A percentile compares a stretch with the other conserved stretches of the same genome.
These are phyloP conservation scores for Anthopleura xanthogrammica DNA, from an alignment of 92 coral and sea anemone genomes.

Conservation along the genomic window DNA sequence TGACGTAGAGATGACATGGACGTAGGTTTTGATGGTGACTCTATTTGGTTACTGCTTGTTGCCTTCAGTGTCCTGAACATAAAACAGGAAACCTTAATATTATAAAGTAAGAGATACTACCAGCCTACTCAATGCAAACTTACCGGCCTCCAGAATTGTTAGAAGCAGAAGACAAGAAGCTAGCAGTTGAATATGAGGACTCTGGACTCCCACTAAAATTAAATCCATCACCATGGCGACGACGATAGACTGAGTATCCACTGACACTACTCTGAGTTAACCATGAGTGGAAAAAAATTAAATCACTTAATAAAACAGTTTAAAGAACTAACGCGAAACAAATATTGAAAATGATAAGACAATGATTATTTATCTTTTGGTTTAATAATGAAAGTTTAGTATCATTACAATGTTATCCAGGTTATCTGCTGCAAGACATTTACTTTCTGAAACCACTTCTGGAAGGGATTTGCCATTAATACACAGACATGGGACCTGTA, in stretches of 20 bases:
- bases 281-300: slow-evolving; percentile 4
- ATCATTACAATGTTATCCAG: slow-evolving; percentile 82
- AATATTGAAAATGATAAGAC: not conserved
- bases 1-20: slow-evolving; percentile 51
- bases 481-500: slow-evolving; percentile 88
- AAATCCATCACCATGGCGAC: slow-evolving; percentile 27
- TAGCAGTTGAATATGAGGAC: slow-evolving; percentile 73
- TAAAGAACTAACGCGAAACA: not conserved
- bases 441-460: slow-evolving; percentile 28
- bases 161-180: slow-evolving; percentile 62
- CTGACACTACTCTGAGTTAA: slow-evolving; percentile 74
- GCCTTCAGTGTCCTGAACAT: slow-evolving; percentile 66
- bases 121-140: not conserved
- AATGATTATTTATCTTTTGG: not conserved
- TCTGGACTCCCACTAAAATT: slow-evolving; percentile 84
- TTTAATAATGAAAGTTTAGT: not conserved
- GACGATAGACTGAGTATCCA: slow-evolving; percentile 45
- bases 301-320: not conserved
- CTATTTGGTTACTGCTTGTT: slow-evolving; percentile 28
- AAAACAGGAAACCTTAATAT: not conserved
- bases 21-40: slow-evolving; percentile 24
- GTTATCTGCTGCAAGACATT: slow-evolving; percentile 52
- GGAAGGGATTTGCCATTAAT: slow-evolving; percentile 75
- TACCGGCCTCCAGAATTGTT: slow-evolving; percentile 81
- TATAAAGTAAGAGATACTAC: not conserved